These are phyloP conservation scores for Drosophila rhopaloa DNA, from an alignment of 1,140 invertebrate genomes.

Conservation along the genomic window DNA sequence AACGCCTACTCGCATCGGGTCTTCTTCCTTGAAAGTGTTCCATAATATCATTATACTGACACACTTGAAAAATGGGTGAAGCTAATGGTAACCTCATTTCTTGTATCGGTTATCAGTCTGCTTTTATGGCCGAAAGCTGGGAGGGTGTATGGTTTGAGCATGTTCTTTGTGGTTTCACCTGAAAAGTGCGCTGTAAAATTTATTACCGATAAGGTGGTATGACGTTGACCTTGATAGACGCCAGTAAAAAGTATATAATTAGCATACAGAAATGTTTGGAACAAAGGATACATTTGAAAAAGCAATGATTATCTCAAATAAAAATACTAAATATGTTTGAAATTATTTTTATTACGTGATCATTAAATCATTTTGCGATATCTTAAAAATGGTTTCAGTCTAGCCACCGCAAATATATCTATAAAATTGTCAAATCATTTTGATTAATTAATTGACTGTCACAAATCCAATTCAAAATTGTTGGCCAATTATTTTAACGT, in stretches of 20 bases:
- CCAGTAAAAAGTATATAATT: constrained; percentile 16
- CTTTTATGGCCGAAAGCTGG: constrained; percentile 22
- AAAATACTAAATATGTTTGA: too few species aligned
- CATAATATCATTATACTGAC: constrained; percentile 29
- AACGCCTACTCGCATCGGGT: neutral
- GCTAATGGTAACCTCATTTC: constrained; percentile 15
- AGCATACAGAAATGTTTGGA: constrained; percentile 9
- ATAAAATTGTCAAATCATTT: too few species aligned
- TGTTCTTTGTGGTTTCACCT: constrained; percentile 38
- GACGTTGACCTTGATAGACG: constrained; percentile 24
- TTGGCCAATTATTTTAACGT: too few species aligned
- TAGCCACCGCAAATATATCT: too few species aligned
- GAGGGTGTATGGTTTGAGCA: neutral
- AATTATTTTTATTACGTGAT: too few species aligned
- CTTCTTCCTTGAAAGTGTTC: constrained; percentile 13
- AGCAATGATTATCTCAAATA: neutral
- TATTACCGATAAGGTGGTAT: constrained; percentile 29
- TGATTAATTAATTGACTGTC: too few species aligned
- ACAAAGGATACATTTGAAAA: neutral
- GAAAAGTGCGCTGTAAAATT: constrained; percentile 30
- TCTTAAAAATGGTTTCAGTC: too few species aligned
- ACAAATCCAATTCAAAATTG: too few species aligned
- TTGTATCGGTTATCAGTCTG: constrained; percentile 14
- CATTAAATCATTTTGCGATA: too few species aligned
- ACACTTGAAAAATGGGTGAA: constrained; percentile 25